Evolutionary conservation across 2,888 invertebrate species (phyloP), one percentile per base, ranked within the genome.

Genomic region (Fragum sueziense): DNA sequence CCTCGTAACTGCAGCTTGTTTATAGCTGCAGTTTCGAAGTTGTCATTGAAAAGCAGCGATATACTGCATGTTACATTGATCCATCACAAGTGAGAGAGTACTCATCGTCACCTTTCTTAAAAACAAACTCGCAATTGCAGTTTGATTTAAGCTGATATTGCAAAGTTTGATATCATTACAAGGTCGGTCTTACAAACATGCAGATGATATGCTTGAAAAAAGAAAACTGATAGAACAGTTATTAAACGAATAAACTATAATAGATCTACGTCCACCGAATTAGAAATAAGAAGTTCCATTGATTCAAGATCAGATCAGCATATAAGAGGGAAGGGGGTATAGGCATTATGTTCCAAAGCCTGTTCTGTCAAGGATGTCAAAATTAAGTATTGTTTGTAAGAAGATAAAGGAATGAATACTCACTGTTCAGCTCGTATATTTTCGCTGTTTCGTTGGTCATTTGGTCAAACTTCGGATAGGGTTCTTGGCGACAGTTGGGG

Each of bases 391-490:
- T n/a, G n/a, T n/a, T n/a, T n/a, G n/a, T n/a, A n/a, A n/a, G n/a
- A n/a, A n/a, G n/a, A n/a, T n/a, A n/a, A n/a, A 54, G 20, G 37
- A 37, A 37, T 37, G 37, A 37, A 57, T 7, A 70, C 70, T 70
- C 22, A 70, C 70, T 52, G 29, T 47, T 31, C 17, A 34, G n/a
- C 33, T 70, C 70, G 29, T 47, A 29, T 57, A 70, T 54, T 73
- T 86, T 85, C 22, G 73, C 70, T 0, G 79, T 72, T 4, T 80
- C 79, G 47, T 82, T 84, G 9, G 68, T 70, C 78, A 86, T 73
- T 31, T 31, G 47, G 6, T 68, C 68, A 29, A 88, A 82, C 7
- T 78, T 76, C 1, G 90, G 89, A 54, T 88, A 89, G 0, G 88
- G 69, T 4, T 80, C 79, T 9, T 78, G 68, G 31, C 88, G 70